Conservation (phyloP, 1,140 invertebrate species). For the Paracyclopina nana region DNA sequence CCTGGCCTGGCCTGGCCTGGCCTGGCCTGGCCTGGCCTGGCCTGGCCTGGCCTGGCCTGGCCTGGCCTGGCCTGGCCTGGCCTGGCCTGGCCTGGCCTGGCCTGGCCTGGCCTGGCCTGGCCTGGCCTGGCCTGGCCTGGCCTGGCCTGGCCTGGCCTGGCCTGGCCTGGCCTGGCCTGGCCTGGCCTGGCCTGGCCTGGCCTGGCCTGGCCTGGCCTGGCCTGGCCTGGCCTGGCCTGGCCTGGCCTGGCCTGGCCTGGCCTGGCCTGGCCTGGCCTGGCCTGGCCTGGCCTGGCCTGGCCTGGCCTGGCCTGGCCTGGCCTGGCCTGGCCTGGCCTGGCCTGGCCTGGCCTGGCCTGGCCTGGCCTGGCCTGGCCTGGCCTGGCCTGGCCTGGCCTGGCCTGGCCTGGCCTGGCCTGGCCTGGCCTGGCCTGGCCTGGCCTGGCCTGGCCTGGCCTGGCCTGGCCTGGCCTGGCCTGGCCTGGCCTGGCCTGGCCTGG, state of each 20-base stretch:
- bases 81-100: conserved; percentile 20
- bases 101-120: conserved; percentile 20
- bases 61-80: conserved; percentile 20
- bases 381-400: conserved; percentile 22
- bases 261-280: conserved; percentile 21
- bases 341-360: conserved; percentile 22
- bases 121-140: conserved; percentile 15
- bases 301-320: conserved; percentile 19
- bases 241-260: conserved; percentile 19
- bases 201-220: conserved; percentile 16
- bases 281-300: conserved; percentile 20
- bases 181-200: conserved; percentile 17
- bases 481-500: conserved; percentile 22
- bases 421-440: conserved; percentile 22
- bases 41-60: conserved; percentile 19
- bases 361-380: conserved; percentile 22
- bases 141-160: conserved; percentile 17
- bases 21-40: conserved; percentile 19
- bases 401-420: conserved; percentile 22
- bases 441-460: conserved; percentile 22
- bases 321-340: conserved; percentile 22
- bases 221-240: conserved; percentile 20
- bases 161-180: conserved; percentile 15
- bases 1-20: conserved; percentile 20
- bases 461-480: conserved; percentile 22